Evolutionary conservation across 2,797 vertebrate species (phyloP).

Genomic region (Hafferia zeledoni): DNA sequence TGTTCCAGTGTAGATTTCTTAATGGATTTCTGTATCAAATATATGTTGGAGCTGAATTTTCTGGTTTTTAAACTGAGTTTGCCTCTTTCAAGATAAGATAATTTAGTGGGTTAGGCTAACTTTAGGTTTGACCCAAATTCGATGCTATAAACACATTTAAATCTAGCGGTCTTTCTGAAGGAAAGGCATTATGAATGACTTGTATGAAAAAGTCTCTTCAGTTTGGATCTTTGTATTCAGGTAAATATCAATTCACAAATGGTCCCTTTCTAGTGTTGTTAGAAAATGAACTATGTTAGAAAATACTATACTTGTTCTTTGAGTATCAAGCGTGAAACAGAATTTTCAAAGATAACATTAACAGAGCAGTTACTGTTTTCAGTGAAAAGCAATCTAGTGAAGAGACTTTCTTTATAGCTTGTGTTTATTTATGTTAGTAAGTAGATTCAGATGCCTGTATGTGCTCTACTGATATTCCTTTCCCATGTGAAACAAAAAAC

Average conservation of each 20-base stretch:
- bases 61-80: not conserved
- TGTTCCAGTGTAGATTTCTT: not conserved
- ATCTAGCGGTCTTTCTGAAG: not conserved
- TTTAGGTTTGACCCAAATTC: not conserved
- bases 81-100: not conserved
- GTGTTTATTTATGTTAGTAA: slow-evolving; percentile 28
- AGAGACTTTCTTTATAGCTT: not conserved
- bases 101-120: not conserved
- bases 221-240: not conserved
- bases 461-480: not conserved
- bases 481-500: slow-evolving; percentile 18
- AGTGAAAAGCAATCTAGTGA: not conserved
- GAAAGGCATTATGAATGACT: not conserved
- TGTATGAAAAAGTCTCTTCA: rapidly evolving
- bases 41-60: not conserved
- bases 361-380: not conserved
- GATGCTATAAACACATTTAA: not conserved
- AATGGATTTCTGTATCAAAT: not conserved
- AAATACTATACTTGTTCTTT: not conserved
- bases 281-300: not conserved
- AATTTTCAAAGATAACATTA: not conserved
- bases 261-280: not conserved
- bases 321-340: not conserved
- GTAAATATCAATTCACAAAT: not conserved
- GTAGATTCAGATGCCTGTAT: slow-evolving; percentile 11